Conservation (phyloP, 2,797 vertebrate species). For the Pangasius sanitwongsei region DNA sequence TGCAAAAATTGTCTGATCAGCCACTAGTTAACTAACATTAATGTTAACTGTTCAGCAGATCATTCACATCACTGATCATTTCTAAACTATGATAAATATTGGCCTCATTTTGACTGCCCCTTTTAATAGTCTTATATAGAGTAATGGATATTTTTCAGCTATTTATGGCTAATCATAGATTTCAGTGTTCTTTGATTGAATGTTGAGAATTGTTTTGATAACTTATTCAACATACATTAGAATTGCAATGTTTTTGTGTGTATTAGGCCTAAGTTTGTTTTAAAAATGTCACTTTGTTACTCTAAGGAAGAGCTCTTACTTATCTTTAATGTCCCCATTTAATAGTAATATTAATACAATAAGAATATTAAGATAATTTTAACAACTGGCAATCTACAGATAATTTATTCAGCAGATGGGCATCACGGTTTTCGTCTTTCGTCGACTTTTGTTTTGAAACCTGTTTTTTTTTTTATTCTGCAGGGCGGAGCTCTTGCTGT, state of each 20-base stretch:
- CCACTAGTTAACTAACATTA: background rate
- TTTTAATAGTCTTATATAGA: background rate
- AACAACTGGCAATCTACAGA: background rate
- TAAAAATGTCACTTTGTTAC: background rate
- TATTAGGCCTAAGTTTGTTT: background rate
- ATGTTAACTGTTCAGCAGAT: background rate
- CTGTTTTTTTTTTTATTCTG: background rate
- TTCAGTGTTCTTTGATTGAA: background rate
- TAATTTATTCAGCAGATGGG: background rate
- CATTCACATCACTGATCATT: background rate
- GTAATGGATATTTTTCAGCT: no score
- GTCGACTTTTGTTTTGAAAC: conserved; percentile 19
- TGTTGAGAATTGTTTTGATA: background rate
- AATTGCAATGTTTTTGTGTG: background rate
- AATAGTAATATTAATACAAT: background rate
- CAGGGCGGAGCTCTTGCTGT: conserved; percentile 1
- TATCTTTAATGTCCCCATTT: no score
- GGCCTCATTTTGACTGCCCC: background rate
- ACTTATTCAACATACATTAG: background rate
- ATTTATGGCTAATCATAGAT: background rate
- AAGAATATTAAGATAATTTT: background rate
- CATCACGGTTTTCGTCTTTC: background rate
- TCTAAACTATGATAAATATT: background rate
- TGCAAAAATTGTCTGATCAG: background rate
- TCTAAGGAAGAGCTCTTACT: background rate